phyloP scores from a whole-genome alignment of 2,113 vertebrate genomes.

The Gopherus flavomarginatus region DNA sequence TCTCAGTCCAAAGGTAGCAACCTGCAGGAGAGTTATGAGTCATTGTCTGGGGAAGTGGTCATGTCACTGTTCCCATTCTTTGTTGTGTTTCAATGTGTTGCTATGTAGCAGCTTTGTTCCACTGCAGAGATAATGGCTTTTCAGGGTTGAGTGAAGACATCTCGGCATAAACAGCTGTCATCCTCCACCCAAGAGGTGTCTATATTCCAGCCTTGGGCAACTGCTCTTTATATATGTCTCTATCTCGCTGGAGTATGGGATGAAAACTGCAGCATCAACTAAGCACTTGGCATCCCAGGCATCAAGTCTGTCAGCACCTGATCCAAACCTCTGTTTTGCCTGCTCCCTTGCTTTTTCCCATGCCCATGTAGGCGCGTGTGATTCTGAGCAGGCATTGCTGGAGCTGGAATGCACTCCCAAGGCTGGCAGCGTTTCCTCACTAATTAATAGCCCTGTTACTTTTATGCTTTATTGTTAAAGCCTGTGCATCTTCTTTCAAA shows the following conservation, averaged over 20 bases:
- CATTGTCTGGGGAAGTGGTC: conserved; percentile 17
- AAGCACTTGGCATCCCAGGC: background rate
- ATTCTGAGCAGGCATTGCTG: background rate
- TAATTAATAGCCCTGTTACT: background rate
- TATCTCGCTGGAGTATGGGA: background rate
- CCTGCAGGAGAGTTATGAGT: background rate
- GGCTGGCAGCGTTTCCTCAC: background rate
- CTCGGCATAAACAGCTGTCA: background rate
- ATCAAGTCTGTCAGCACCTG: background rate
- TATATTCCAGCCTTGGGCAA: background rate
- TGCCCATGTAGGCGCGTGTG: accelerated
- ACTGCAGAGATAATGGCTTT: background rate
- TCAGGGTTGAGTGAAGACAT: background rate
- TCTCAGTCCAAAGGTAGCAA: background rate
- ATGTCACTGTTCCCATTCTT: background rate
- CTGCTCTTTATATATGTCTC: background rate
- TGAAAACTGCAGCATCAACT: background rate
- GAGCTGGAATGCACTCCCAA: background rate
- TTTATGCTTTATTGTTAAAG: background rate
- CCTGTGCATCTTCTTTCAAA: background rate
- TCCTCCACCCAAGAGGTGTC: background rate
- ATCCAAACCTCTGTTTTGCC: background rate
- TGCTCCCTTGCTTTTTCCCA: background rate
- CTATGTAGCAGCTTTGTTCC: background rate
- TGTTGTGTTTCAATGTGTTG: background rate